Conservation (phyloP, 2,113 vertebrate species). For the Empidonax alnorum region DNA sequence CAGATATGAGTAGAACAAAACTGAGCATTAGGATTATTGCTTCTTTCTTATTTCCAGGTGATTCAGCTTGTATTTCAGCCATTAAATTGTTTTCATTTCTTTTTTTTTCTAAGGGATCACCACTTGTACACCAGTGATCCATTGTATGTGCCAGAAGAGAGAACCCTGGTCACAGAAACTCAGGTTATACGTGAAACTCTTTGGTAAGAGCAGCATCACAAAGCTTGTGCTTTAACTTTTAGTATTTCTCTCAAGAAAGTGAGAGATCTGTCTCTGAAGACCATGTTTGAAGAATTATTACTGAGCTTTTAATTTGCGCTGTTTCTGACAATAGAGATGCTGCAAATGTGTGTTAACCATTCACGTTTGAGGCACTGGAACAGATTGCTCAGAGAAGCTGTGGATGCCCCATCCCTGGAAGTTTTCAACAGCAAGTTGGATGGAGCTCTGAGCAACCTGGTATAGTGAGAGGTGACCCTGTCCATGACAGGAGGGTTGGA, state of each 20-base stretch:
- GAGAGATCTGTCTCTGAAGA: not conserved
- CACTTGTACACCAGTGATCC: slow-evolving; percentile 92
- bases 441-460: not conserved
- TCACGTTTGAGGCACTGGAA: not conserved
- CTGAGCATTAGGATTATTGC: not conserved
- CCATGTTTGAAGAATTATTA: not conserved
- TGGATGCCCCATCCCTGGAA: not conserved
- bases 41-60: not conserved
- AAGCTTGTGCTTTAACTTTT: not conserved
- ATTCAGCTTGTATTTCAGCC: not conserved
- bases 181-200: slow-evolving; percentile 95
- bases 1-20: not conserved
- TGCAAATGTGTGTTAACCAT: not conserved
- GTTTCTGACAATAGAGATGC: not conserved
- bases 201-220: slow-evolving; percentile 81
- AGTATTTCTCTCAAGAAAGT: not conserved
- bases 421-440: not conserved
- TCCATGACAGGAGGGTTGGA: not conserved
- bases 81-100: not conserved
- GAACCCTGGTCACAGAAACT: slow-evolving; percentile 89
- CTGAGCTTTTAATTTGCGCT: not conserved
- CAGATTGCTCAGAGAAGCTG: not conserved
- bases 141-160: slow-evolving; percentile 90
- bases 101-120: slow-evolving; percentile 85
- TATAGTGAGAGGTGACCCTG: not conserved